Evolutionary conservation across 2,888 invertebrate genomes (phyloP).

Genomic region (Cordilura impudica): DNA sequence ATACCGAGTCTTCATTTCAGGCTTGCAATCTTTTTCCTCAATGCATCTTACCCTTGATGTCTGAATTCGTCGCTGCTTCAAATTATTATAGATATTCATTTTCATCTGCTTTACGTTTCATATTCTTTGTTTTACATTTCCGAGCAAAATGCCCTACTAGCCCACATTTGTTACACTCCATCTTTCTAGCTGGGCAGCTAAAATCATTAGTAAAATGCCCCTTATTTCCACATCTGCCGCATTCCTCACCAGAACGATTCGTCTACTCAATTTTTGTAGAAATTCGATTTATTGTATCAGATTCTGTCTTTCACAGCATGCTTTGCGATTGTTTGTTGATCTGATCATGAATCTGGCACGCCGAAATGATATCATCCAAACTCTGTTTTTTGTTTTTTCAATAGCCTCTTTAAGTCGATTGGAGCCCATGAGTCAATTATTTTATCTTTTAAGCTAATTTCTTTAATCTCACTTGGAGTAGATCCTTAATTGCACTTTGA

Average conservation of each 20-base stretch:
- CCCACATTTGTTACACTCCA: constrained; percentile 44
- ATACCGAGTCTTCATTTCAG: background rate
- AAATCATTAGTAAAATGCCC: constrained; percentile 34
- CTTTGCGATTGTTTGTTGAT: constrained; percentile 53
- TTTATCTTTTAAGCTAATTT: constrained; percentile 55
- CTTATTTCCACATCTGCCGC: too few species aligned
- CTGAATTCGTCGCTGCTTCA: too few species aligned
- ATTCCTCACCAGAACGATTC: constrained; percentile 15
- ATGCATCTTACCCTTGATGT: too few species aligned
- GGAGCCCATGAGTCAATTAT: constrained; percentile 58
- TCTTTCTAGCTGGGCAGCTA: constrained; percentile 43
- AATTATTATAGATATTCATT: background rate
- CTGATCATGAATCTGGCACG: constrained; percentile 54
- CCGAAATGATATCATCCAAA: constrained; percentile 41
- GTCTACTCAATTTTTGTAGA: constrained; percentile 1
- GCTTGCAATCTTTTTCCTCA: too few species aligned
- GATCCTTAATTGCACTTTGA: constrained; percentile 32
- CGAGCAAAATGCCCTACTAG: too few species aligned
- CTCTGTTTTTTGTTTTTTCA: too few species aligned
- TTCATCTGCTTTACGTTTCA: constrained; percentile 3
- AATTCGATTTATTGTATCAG: constrained; percentile 37
- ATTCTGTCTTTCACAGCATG: too few species aligned
- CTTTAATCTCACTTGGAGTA: constrained; percentile 30
- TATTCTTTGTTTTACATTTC: constrained; percentile 27
- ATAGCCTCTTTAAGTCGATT: constrained; percentile 54